Base-by-base conservation (phyloP, 2,797 vertebrate species). In the Chrysocyon brachyurus region DNA sequence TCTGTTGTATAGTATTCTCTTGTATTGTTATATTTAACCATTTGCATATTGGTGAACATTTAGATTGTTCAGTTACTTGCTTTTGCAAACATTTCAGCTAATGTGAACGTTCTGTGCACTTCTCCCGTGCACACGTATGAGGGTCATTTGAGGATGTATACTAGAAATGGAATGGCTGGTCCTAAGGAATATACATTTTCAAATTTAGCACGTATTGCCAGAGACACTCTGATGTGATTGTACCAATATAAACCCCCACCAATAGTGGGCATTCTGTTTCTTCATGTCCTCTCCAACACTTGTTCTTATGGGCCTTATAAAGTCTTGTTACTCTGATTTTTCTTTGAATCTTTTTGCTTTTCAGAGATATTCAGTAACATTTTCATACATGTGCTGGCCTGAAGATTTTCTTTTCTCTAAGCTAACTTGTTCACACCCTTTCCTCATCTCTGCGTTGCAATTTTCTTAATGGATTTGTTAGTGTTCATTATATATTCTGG, bases 401-500 rank as follows among this genome's bases (percentile, higher is more conserved):
- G 64, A 64, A 83, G 33, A 17, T 28, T 95, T 83, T 46, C 54
- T 94, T 46, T 75, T 49, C n/a, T 78, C 3, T 75, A 19, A 15
- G 82, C 66, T 82, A 73, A 73, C 21, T 75, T 26, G 6, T 64
- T 92, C 57, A 59, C 54, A 70, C 12, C 4, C 33, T 66, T 84
- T 75, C 28, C 24, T 88, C n/a, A 79, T 68, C 90, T 73, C 68
- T 56, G 63, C n/a, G 40, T 66, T 81, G 31, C 46, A 54, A 52
- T 66, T 54, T 86, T 84, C 81, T 79, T 73, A 12, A 56, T 61
- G 64, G 31, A 63, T 94, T 85, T 90, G 11, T 84, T 85, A 54
- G 46, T 73, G 19, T 89, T 96, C 54, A 92, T 91, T 91, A n/a
- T 75, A 26, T 79, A 86, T 90, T 95, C 19, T 85, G 46, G 54